Conservation (phyloP, 2,113 vertebrate genomes). For the Raja brachyura region DNA sequence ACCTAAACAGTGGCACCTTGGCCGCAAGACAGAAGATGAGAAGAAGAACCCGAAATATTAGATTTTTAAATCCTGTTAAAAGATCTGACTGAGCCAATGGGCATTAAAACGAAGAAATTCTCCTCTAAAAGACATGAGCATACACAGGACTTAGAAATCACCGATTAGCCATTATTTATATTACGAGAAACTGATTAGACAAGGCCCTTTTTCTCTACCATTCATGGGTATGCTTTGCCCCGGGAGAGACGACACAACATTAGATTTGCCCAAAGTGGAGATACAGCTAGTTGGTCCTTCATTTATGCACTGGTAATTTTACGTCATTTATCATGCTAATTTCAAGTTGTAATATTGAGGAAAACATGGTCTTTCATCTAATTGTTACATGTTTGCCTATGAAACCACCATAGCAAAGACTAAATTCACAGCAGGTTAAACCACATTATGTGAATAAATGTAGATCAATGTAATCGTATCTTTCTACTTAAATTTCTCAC, state of each 20-base stretch:
- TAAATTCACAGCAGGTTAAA: neutral
- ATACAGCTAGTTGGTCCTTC: neutral
- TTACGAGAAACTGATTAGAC: neutral
- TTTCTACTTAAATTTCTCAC: neutral
- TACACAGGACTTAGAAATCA: neutral
- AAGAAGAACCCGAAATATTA: neutral
- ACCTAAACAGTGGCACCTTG: neutral
- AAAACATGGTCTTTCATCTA: neutral
- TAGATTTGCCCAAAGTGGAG: neutral
- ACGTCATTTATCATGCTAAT: neutral
- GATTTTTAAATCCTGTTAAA: neutral
- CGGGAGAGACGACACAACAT: neutral
- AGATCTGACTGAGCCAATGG: neutral
- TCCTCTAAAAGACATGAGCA: neutral
- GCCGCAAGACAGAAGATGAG: neutral
- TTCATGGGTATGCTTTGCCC: neutral
- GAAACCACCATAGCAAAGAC: neutral
- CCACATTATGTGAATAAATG: neutral
- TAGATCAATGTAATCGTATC: neutral
- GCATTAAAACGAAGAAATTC: neutral
- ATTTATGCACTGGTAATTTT: neutral
- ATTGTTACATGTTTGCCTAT: neutral
- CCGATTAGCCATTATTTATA: neutral
- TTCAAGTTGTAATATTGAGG: neutral
- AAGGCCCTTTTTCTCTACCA: neutral